A percentile compares a stretch with the other conserved stretches of the same genome.
Evolutionary conservation across 2,888 invertebrate genomes (phyloP).

Genomic region (Drosophila sordidula): DNA sequence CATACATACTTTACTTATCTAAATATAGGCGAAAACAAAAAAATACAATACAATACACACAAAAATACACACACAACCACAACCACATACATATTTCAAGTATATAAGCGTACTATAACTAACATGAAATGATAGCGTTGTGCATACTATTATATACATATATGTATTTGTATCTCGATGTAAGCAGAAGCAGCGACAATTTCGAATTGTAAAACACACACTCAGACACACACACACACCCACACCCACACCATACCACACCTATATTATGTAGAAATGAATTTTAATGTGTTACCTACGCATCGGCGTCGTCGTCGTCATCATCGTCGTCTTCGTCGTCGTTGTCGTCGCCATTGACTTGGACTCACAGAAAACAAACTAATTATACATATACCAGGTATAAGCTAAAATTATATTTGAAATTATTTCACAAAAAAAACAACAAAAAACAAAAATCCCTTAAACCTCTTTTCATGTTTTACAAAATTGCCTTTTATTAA

Average conservation of each 20-base stretch:
- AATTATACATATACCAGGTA: constrained; percentile 69
- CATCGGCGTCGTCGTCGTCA: constrained; percentile 50
- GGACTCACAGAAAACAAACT: constrained; percentile 67
- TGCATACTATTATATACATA: constrained; percentile 33
- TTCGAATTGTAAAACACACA: constrained; percentile 54
- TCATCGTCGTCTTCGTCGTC: constrained; percentile 9
- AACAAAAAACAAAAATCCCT: background rate
- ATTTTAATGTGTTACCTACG: constrained; percentile 75
- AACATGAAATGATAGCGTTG: constrained; percentile 41
- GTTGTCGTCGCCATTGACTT: constrained; percentile 59
- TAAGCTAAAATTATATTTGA: constrained; percentile 75
- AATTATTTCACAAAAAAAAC: constrained; percentile 70
- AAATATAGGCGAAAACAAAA: constrained; percentile 35
- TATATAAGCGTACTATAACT: constrained; percentile 52
- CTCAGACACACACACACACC: constrained; percentile 13
- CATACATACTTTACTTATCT: constrained; percentile 47
- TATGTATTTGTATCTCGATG: constrained; percentile 52
- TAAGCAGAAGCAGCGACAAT: constrained; percentile 58
- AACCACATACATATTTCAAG: constrained; percentile 37
- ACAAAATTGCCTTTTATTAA: background rate
- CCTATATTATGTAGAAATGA: constrained; percentile 69
- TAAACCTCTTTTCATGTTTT: background rate
- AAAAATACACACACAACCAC: constrained; percentile 7
- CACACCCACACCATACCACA: constrained; percentile 20
- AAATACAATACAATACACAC: constrained; percentile 18